Evolutionary conservation across 2,888 invertebrate species (phyloP), one percentile per base, ranked within the genome.

Genomic region (Syritta pipiens): DNA sequence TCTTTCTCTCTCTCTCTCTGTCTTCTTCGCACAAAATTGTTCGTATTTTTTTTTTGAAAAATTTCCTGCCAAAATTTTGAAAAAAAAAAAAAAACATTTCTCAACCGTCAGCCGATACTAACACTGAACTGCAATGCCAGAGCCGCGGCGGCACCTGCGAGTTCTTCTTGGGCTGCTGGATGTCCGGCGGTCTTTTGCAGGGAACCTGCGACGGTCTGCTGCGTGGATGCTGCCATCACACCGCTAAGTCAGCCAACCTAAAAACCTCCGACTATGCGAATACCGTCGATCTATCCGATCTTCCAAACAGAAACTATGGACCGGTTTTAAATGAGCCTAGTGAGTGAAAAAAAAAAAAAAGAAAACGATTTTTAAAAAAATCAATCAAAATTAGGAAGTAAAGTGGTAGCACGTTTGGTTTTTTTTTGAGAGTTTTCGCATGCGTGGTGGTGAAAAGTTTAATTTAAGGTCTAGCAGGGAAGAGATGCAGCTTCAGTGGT

Each of bases 141-240:
- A 87, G 89, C 82, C 88, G 89, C 46, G 95, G 94, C 74, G 93
- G 95, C 63, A 94, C 93, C 82, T 97, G 97, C 89, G 96, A 96
- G 89, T 96, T 96, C 90, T 96, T 96, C 91, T 91, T 96, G 86
- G 93, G 94, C 89, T 97, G 96, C 90, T 97, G 96, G 96, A 93
- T 96, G 92, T 92, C 94, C 75, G 95, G 96, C 83, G 96, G 96
- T 74, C 91, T 96, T 69, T 90, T 96, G 86, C 96, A 96, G 85
- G 95, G 95, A 82, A 92, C 95, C 82, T 97, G 96, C 89, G 93
- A 93, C 83, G 93, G 94, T 81, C 90, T 96, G 82, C 91, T 96
- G 83, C 94, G 93, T 87, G 96, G 96, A 82, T 97, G 96, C 91
- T 97, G 96, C 89, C 94, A 94, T 87, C 93, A 95, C 89, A 91